Evolutionary conservation across 2,113 vertebrate genomes (phyloP).

Genomic region (Acrocephalus arundinaceus): DNA sequence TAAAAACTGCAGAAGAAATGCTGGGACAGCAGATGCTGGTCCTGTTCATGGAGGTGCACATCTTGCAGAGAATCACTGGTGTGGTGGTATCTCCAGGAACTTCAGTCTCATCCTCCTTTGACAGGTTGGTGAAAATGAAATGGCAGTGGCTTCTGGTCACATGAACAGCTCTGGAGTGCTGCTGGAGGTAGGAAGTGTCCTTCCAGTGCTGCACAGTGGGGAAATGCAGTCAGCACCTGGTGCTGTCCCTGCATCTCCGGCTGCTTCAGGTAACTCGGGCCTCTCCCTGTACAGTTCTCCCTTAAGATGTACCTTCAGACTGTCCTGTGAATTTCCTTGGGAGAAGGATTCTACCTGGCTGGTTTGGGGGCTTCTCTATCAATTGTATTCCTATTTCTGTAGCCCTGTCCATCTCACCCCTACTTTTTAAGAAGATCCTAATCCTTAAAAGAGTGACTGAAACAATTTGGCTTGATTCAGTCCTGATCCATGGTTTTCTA

Average conservation of each 20-base stretch:
- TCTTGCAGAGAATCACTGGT: slow-evolving; percentile 26
- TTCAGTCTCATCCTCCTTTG: slow-evolving; percentile 72
- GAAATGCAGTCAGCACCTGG: slow-evolving; percentile 84
- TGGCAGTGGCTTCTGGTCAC: slow-evolving; percentile 76
- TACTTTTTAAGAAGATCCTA: neutral
- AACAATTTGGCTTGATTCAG: neutral
- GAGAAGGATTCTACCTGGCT: neutral
- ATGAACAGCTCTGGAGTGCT: slow-evolving; percentile 78
- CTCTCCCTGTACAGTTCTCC: neutral
- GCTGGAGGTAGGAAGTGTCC: slow-evolving; percentile 87
- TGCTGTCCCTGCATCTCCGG: slow-evolving; percentile 83
- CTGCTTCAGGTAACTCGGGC: slow-evolving; percentile 81
- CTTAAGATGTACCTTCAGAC: neutral
- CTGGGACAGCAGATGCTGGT: neutral
- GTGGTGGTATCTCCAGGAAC: neutral
- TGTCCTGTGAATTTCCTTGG: neutral
- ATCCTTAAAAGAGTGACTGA: neutral
- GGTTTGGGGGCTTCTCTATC: neutral
- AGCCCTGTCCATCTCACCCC: neutral
- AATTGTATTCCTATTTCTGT: neutral
- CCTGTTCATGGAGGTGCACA: neutral
- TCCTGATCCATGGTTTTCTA: neutral
- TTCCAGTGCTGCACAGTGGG: slow-evolving; percentile 84
- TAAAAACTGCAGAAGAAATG: neutral
- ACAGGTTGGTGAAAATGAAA: slow-evolving; percentile 80